Conservation (phyloP, 2,113 vertebrate species). For the Mesocricetus auratus region DNA sequence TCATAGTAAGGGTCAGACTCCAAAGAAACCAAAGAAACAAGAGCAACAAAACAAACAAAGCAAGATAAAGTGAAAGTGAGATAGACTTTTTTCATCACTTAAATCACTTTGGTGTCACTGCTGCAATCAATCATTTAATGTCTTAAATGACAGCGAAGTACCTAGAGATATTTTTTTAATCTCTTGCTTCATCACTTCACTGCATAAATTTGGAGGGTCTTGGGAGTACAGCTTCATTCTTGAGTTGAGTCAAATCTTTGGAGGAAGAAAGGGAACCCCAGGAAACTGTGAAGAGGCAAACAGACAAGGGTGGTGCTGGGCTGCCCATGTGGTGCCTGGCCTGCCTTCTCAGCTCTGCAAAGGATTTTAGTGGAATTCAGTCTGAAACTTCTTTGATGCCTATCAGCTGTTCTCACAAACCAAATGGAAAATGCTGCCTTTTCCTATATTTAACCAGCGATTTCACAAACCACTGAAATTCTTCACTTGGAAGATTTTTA, state of each 20-base stretch:
- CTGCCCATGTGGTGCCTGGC: not conserved
- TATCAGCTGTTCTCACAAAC: constrained; percentile 32
- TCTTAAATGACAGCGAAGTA: constrained; percentile 40
- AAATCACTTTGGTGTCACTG: not conserved
- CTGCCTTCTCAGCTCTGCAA: not conserved
- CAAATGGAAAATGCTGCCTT: constrained; percentile 36
- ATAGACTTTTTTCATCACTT: constrained; percentile 59
- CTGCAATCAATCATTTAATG: not conserved
- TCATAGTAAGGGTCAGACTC: not conserved
- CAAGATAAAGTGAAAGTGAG: not conserved
- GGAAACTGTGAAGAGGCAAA: not conserved
- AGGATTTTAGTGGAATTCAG: not conserved
- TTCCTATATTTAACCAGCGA: constrained; percentile 56
- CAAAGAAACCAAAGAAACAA: not conserved
- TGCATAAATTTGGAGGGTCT: not conserved
- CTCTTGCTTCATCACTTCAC: not conserved
- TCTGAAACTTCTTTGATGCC: constrained; percentile 24
- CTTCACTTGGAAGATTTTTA: constrained; percentile 54
- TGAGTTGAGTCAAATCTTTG: not conserved
- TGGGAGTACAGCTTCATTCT: not conserved
- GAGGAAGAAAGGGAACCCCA: not conserved
- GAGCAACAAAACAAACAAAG: not conserved
- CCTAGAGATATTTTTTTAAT: not conserved
- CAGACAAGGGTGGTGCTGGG: not conserved
- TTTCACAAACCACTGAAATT: not conserved